Evolutionary conservation across 2,888 invertebrate species (phyloP).

Genomic region (Sarcophaga variegata): DNA sequence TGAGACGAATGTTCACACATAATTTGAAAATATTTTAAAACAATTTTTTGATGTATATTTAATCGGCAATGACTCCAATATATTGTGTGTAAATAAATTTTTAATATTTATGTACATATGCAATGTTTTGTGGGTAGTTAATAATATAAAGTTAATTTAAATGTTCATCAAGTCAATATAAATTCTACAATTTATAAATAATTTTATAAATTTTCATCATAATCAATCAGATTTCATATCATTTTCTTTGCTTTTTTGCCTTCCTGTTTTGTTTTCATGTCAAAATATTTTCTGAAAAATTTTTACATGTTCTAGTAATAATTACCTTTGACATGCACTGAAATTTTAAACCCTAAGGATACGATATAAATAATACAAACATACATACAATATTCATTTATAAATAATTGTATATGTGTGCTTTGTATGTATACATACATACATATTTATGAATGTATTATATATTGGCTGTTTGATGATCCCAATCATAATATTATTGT

Average conservation of each 20-base stretch:
- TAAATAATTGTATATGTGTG: background rate
- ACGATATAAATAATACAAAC: background rate
- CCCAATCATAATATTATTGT: background rate
- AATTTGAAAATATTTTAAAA: no score
- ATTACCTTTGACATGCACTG: constrained; percentile 38
- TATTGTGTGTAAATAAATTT: no score
- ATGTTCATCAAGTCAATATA: constrained; percentile 25
- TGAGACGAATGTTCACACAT: no score
- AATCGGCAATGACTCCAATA: no score
- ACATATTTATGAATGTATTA: background rate
- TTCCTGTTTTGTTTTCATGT: no score
- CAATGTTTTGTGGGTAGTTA: background rate
- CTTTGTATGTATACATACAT: background rate
- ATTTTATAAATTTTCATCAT: background rate
- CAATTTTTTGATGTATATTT: no score
- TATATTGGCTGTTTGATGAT: background rate
- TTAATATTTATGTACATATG: no score
- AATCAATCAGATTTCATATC: constrained; percentile 17
- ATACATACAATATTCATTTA: background rate
- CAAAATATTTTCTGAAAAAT: background rate
- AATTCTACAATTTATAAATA: background rate
- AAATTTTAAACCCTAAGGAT: constrained; percentile 17
- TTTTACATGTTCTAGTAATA: background rate
- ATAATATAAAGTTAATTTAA: constrained; percentile 23
- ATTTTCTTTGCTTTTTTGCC: background rate